Evolutionary conservation across 53 echinoderm and acorn worm genomes (phyloP), one percentile per base, ranked within the genome.

Genomic region (Astropecten irregularis): DNA sequence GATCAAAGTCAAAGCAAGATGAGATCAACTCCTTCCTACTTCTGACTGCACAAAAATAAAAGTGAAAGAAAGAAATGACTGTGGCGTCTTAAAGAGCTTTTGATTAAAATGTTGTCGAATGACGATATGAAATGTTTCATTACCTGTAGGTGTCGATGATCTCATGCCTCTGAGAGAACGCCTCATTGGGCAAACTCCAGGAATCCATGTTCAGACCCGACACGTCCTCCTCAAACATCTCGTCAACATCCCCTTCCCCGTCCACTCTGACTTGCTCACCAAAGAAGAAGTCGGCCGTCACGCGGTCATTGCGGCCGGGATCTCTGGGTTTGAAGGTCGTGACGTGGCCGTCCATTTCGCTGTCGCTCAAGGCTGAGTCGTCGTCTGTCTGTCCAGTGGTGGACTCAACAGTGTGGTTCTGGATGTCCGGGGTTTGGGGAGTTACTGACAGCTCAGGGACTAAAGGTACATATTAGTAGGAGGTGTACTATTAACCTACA

Each of bases 61-160:
- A n/a, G n/a, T n/a, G n/a, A n/a, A n/a, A n/a, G n/a, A n/a, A n/a
- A n/a, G n/a, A n/a, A n/a, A n/a, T n/a, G n/a, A n/a, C n/a, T n/a
- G n/a, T n/a, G n/a, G n/a, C n/a, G n/a, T n/a, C n/a, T n/a, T n/a
- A n/a, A n/a, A n/a, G n/a, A n/a, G n/a, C n/a, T n/a, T n/a, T n/a
- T n/a, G n/a, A n/a, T n/a, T n/a, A n/a, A n/a, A n/a, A n/a, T n/a
- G n/a, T n/a, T n/a, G n/a, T n/a, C n/a, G n/a, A n/a, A n/a, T n/a
- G n/a, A n/a, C n/a, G n/a, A n/a, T n/a, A n/a, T n/a, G n/a, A n/a
- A n/a, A n/a, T n/a, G n/a, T n/a, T n/a, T n/a, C n/a, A n/a, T 61
- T 71, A 95, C 95, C 97, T 96, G 77, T 81, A 93, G 84, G 94
- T 96, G 51, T 94, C 93, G 22, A 82, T 66, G 30, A 96, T 91